phyloP scores from a whole-genome alignment of 2,113 vertebrate genomes.

The Cynopterus brachyotis region DNA sequence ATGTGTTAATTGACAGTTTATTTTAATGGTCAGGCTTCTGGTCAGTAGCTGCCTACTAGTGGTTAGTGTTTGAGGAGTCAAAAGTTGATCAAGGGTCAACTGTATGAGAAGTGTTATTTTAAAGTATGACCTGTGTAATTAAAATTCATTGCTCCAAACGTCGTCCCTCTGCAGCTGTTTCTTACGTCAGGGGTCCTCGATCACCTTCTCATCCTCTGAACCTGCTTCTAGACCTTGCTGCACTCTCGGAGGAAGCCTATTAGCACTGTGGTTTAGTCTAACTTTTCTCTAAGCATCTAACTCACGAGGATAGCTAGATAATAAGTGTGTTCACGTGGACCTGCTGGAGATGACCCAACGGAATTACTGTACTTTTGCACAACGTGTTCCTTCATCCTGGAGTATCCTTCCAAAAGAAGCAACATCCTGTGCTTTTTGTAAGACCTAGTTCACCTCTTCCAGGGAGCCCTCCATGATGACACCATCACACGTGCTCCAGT shows the following conservation, averaged over 20 bases:
- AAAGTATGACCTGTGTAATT: not conserved
- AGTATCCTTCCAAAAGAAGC: not conserved
- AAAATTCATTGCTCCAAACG: not conserved
- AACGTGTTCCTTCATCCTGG: not conserved
- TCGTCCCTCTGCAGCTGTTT: not conserved
- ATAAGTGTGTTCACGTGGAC: no score
- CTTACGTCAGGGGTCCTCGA: not conserved
- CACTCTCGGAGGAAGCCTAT: not conserved
- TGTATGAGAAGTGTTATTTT: not conserved
- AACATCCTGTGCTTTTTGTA: not conserved
- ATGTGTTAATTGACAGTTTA: no score
- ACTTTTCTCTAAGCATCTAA: not conserved
- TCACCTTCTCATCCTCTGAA: not conserved
- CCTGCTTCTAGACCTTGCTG: not conserved
- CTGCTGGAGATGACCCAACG: not conserved
- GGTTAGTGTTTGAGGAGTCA: no score
- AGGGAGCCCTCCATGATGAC: not conserved
- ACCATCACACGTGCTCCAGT: not conserved
- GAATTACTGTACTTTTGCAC: not conserved
- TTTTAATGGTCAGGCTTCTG: no score
- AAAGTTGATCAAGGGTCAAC: no score
- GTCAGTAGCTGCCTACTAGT: no score
- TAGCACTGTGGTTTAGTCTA: not conserved
- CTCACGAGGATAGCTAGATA: no score
- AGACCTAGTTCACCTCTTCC: not conserved